These are phyloP conservation scores for Glaucopsyche alexis DNA, from an alignment of 2,888 invertebrate genomes.

Conservation along the genomic window DNA sequence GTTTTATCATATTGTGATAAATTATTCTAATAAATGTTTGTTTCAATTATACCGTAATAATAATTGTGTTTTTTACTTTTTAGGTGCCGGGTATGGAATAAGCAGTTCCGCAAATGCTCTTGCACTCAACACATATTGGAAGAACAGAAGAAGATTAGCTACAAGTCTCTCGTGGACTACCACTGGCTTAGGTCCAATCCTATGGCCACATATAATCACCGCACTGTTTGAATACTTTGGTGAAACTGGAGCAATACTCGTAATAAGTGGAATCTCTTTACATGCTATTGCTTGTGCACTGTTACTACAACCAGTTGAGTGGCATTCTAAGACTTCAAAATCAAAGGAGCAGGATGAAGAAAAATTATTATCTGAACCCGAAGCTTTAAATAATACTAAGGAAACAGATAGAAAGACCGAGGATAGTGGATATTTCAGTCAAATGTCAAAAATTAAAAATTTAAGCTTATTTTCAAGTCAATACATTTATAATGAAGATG, in stretches of 20 bases:
- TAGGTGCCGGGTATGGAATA: slow-evolving; percentile 83
- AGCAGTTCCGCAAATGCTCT: slow-evolving; percentile 84
- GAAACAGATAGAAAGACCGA: slow-evolving; percentile 40
- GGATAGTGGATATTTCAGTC: slow-evolving; percentile 68
- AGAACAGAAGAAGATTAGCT: slow-evolving; percentile 83
- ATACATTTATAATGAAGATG: slow-evolving; percentile 82
- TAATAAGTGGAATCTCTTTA: slow-evolving; percentile 83
- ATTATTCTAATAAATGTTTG: not conserved
- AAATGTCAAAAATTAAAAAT: slow-evolving; percentile 65
- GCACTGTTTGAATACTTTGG: slow-evolving; percentile 81
- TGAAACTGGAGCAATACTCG: slow-evolving; percentile 82
- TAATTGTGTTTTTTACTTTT: slow-evolving; percentile 44
- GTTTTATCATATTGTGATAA: not conserved
- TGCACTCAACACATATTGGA: slow-evolving; percentile 87
- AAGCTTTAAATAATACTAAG: slow-evolving; percentile 38
- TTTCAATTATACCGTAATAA: not conserved
- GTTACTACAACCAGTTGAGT: slow-evolving; percentile 86
- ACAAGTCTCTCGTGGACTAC: slow-evolving; percentile 86
- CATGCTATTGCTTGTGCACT: slow-evolving; percentile 84
- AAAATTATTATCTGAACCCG: slow-evolving; percentile 46
- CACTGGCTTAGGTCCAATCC: slow-evolving; percentile 85
- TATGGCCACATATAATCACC: slow-evolving; percentile 86
- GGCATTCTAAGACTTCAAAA: slow-evolving; percentile 80
- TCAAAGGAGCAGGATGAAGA: slow-evolving; percentile 52
- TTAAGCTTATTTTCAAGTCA: slow-evolving; percentile 81